These are phyloP conservation scores for Tricholauxania praeusta DNA, from an alignment of 2,888 invertebrate species.

Conservation along the genomic window DNA sequence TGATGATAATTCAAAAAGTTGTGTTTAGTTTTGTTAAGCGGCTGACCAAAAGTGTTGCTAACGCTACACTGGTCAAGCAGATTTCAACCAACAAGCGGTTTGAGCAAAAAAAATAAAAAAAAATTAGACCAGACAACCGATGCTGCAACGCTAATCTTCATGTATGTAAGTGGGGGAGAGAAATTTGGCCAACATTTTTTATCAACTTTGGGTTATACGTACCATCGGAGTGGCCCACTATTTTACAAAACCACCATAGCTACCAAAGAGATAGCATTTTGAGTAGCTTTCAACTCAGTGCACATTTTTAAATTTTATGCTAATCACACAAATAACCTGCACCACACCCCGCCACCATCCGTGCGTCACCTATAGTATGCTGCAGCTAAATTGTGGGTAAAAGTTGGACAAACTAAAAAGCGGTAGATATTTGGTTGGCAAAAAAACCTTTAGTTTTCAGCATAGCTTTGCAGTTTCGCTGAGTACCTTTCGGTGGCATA, in stretches of 20 bases:
- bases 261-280: too few relatives aligned
- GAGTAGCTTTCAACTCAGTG: neutral
- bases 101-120: too few relatives aligned
- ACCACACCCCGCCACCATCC: neutral
- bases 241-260: too few relatives aligned
- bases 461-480: too few relatives aligned
- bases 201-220: constrained; percentile 1
- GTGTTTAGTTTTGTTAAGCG: neutral
- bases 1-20: neutral
- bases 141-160: neutral
- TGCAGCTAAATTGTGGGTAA: neutral
- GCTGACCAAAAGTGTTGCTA: neutral
- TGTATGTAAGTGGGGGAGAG: too few relatives aligned
- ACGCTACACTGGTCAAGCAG: constrained; percentile 5
- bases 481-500: neutral
- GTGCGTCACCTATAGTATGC: neutral
- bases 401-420: neutral
- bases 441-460: too few relatives aligned
- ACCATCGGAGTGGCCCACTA: neutral
- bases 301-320: constrained; percentile 16
- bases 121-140: neutral
- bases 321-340: constrained; percentile 26
- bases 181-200: neutral
- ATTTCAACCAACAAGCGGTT: neutral
- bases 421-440: too few relatives aligned